Evolutionary conservation across 2,113 vertebrate species (phyloP), one percentile per base, ranked within the genome.

Genomic region (Pagrus major): DNA sequence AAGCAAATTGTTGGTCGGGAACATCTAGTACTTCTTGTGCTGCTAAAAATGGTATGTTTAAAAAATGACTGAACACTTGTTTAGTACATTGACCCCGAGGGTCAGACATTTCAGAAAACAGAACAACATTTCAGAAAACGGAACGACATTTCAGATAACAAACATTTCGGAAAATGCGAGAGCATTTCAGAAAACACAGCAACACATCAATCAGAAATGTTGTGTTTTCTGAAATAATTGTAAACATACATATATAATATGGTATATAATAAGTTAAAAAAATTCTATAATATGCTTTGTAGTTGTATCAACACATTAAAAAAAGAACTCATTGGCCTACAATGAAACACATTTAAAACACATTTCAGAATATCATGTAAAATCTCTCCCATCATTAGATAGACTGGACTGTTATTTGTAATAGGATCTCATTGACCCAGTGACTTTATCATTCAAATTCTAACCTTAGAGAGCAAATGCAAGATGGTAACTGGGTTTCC

Each of bases 401-500:
- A 31, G 47, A 46, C 3, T 9, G 3, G 6, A n/a, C 16, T 15
- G 31, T 31, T 56, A 6, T 20, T 20, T 70, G 35, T 20, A 33
- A 39, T 61, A 31, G 25, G 51, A 46, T 65, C 15, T 18, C 6
- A 27, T 33, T 59, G 67, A 52, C 16, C 18, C 23, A 12, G 2
- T 31, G 37, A 27, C 56, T 47, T 31, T 56, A 5, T 81, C 41
- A 59, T 35, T 60, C 16, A 16, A 39, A 58, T 47, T 58, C 25
- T 39, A 65, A 70, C 29, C 11, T 33, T 29, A n/a, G 42, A 75
- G 78, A 69, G 49, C 65, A 55, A 84, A 69, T 58, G 51, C 54
- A 64, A 59, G 55, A 41, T 15, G 42, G 16, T 60, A 60, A 68
- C 78, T 83, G 76, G 69, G 84, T 88, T 92, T 86, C 87, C 80